Percentiles rank a stretch among this genome's conserved stretches.
Evolutionary conservation across 1,140 invertebrate species (phyloP).

Genomic region (Apocrypta bakeri): DNA sequence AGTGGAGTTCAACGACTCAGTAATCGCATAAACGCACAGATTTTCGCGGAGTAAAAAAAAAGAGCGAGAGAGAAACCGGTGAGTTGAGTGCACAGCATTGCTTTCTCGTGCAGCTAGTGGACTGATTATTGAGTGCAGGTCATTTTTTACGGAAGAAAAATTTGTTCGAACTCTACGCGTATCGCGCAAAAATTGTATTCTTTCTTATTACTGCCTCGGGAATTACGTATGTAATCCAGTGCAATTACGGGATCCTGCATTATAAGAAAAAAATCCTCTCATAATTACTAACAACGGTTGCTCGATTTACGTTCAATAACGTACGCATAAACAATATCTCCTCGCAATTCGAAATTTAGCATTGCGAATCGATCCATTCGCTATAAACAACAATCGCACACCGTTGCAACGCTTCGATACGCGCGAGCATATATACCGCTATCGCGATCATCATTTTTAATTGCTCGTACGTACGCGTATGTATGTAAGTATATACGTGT

Average conservation of each 20-base stretch:
- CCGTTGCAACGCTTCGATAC: background rate
- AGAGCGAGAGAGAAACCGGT: background rate
- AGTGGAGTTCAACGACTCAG: constrained; percentile 26
- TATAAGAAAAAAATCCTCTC: too few relatives aligned
- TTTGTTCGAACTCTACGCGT: too few relatives aligned
- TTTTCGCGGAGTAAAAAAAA: constrained; percentile 17
- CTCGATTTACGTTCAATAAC: too few relatives aligned
- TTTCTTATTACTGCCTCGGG: too few relatives aligned
- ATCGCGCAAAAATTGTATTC: too few relatives aligned
- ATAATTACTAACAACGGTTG: too few relatives aligned
- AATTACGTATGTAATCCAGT: too few relatives aligned
- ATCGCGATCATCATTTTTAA: constrained; percentile 25
- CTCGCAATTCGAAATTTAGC: too few relatives aligned
- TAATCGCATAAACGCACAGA: background rate
- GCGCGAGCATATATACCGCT: background rate
- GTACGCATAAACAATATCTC: too few relatives aligned
- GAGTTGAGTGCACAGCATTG: background rate
- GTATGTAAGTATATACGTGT: background rate
- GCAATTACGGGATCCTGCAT: too few relatives aligned
- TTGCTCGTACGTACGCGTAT: background rate
- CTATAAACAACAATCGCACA: background rate
- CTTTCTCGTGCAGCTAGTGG: background rate
- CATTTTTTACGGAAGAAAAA: too few relatives aligned
- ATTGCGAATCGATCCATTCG: background rate
- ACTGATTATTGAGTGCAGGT: too few relatives aligned